These are phyloP conservation scores for Cheilinus undulatus DNA, from an alignment of 2,113 vertebrate genomes.

Conservation along the genomic window DNA sequence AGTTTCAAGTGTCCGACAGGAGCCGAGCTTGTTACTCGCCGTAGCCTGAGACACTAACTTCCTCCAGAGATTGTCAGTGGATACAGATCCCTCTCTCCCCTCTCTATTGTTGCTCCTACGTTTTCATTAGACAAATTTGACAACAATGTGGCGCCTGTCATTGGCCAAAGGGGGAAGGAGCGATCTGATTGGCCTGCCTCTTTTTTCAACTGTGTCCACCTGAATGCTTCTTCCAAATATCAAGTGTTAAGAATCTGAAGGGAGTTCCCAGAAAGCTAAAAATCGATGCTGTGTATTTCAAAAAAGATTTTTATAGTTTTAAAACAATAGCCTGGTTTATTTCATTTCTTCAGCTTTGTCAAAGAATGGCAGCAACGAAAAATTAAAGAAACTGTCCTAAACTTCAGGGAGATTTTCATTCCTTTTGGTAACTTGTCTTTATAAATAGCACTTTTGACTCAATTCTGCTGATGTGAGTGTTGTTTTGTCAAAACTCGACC, in stretches of 20 bases:
- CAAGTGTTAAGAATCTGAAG: slow-evolving; percentile 84
- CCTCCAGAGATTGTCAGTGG: slow-evolving; percentile 85
- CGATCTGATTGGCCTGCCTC: slow-evolving; percentile 91
- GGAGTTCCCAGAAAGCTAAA: slow-evolving; percentile 81
- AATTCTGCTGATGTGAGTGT: neutral
- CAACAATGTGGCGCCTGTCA: slow-evolving; percentile 98
- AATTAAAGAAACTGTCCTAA: neutral
- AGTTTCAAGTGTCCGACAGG: slow-evolving; percentile 67
- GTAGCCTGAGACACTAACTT: slow-evolving; percentile 86
- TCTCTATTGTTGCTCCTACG: slow-evolving; percentile 95
- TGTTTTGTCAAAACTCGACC: no score
- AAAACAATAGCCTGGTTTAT: slow-evolving; percentile 17
- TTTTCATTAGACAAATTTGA: slow-evolving; percentile 98
- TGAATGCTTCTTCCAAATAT: slow-evolving; percentile 85
- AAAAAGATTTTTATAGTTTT: slow-evolving; percentile 56
- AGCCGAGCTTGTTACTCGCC: slow-evolving; percentile 76
- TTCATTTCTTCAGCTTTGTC: neutral
- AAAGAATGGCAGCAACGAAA: neutral
- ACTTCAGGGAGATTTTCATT: slow-evolving; percentile 1
- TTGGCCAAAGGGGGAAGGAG: slow-evolving; percentile 91
- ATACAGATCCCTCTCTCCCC: slow-evolving; percentile 86
- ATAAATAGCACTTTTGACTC: slow-evolving; percentile 12
- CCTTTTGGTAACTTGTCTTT: neutral
- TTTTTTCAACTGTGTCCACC: slow-evolving; percentile 89
- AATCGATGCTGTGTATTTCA: slow-evolving; percentile 78